Evolutionary conservation across 2,113 vertebrate genomes (phyloP).

Genomic region (Montifringilla adamsi): DNA sequence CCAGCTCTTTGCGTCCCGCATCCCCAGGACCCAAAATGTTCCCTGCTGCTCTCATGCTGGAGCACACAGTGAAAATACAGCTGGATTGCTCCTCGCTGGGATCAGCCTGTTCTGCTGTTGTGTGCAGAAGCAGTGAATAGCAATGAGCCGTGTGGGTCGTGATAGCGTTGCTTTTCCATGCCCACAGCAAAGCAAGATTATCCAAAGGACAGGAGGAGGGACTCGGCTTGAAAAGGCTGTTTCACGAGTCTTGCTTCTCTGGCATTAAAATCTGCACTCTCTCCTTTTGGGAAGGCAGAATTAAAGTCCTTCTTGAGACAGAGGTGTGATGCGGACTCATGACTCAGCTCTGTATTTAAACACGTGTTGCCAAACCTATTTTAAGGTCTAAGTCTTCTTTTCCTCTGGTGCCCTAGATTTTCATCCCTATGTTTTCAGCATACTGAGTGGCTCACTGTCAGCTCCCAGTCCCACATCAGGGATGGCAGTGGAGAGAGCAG

Average conservation of each 20-base stretch:
- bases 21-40: not conserved
- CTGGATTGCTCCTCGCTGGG: conserved; percentile 13
- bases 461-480: not conserved
- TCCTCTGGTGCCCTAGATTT: not conserved
- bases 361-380: not conserved
- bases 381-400: conserved; percentile 18
- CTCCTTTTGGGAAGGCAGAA: not conserved
- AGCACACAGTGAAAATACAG: conserved; percentile 41
- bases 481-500: not conserved
- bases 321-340: not conserved
- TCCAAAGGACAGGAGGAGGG: conserved; percentile 36
- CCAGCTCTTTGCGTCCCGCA: not conserved
- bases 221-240: not conserved
- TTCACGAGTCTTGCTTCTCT: not conserved
- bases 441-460: not conserved
- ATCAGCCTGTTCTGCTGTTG: conserved; percentile 62
- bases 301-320: not conserved
- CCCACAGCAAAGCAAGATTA: conserved; percentile 43
- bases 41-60: conserved; percentile 18
- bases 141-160: conserved; percentile 21
- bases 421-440: not conserved
- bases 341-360: conserved; percentile 9
- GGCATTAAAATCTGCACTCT: not conserved
- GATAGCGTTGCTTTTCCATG: not conserved
- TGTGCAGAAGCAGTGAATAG: conserved; percentile 56